Evolutionary conservation across 1,140 invertebrate species (phyloP).

Genomic region (Danaus plexippus): DNA sequence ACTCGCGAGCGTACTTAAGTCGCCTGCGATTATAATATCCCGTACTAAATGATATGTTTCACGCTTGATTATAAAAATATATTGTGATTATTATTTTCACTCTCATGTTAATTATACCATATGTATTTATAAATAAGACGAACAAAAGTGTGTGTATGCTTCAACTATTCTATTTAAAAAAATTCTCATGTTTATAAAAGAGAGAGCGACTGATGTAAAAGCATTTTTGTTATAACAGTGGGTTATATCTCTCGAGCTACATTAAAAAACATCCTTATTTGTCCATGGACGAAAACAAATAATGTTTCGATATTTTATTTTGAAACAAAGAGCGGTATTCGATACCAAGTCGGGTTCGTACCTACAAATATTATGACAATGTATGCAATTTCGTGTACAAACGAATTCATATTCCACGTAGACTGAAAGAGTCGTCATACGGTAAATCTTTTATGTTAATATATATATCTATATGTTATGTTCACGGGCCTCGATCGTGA

Average conservation of each 20-base stretch:
- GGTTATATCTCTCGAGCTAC: neutral
- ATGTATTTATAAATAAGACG: too few relatives aligned
- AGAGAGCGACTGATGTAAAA: too few relatives aligned
- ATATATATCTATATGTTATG: slow-evolving; percentile 50
- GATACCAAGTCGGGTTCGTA: slow-evolving; percentile 23
- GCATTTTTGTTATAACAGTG: too few relatives aligned
- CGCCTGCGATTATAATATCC: slow-evolving; percentile 43
- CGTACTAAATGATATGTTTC: slow-evolving; percentile 29
- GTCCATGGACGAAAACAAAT: slow-evolving; percentile 12
- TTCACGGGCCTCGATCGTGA: slow-evolving; percentile 58
- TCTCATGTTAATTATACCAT: too few relatives aligned
- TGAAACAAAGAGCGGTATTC: slow-evolving; percentile 31
- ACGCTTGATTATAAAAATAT: too few relatives aligned
- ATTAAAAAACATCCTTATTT: slow-evolving; percentile 15
- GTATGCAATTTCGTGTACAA: slow-evolving; percentile 59
- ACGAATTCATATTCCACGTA: slow-evolving; percentile 61
- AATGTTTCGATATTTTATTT: slow-evolving; percentile 23
- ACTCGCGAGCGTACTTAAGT: slow-evolving; percentile 54
- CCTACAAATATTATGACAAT: slow-evolving; percentile 55
- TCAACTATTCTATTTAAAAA: too few relatives aligned
- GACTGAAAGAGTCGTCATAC: slow-evolving; percentile 63
- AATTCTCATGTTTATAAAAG: too few relatives aligned
- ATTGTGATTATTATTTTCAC: too few relatives aligned
- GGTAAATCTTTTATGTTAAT: slow-evolving; percentile 65
- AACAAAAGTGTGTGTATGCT: too few relatives aligned